Conservation (phyloP, 2,797 vertebrate genomes). For the Percopsis omiscomaycus region DNA sequence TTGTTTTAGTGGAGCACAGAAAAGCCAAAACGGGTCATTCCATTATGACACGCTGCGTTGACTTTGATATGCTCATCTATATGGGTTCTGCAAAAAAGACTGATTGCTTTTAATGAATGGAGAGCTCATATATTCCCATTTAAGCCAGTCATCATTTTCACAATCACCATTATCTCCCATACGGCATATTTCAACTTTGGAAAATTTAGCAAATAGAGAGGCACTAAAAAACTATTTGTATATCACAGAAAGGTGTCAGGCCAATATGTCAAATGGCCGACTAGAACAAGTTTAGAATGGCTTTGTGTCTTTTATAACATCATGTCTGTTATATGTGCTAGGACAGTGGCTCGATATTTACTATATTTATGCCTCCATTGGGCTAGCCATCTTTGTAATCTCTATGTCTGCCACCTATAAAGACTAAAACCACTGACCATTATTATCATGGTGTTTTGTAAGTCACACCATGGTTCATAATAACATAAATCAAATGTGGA, state of each 20-base stretch:
- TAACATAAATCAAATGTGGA: too few species aligned
- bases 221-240: conserved; percentile 13
- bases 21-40: conserved; percentile 44
- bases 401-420: too few species aligned
- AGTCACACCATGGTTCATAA: too few species aligned
- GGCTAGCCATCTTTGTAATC: too few species aligned
- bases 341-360: too few species aligned
- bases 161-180: conserved; percentile 44
- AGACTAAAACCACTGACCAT: too few species aligned
- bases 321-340: too few species aligned
- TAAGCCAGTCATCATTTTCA: conserved; percentile 45
- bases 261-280: conserved; percentile 27
- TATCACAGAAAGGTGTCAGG: conserved; percentile 22
- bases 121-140: conserved; percentile 33
- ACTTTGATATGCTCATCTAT: conserved; percentile 45
- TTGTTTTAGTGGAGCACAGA: conserved; percentile 58
- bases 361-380: too few species aligned
- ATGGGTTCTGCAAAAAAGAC: conserved; percentile 37
- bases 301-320: neutral
- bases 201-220: conserved; percentile 21
- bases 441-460: too few species aligned
- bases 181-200: conserved; percentile 43
- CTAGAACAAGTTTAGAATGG: conserved; percentile 1
- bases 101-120: conserved; percentile 51
- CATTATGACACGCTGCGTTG: conserved; percentile 50